These are phyloP conservation scores for Chloroceryle inda DNA, from an alignment of 2,797 vertebrate genomes.

Conservation along the genomic window DNA sequence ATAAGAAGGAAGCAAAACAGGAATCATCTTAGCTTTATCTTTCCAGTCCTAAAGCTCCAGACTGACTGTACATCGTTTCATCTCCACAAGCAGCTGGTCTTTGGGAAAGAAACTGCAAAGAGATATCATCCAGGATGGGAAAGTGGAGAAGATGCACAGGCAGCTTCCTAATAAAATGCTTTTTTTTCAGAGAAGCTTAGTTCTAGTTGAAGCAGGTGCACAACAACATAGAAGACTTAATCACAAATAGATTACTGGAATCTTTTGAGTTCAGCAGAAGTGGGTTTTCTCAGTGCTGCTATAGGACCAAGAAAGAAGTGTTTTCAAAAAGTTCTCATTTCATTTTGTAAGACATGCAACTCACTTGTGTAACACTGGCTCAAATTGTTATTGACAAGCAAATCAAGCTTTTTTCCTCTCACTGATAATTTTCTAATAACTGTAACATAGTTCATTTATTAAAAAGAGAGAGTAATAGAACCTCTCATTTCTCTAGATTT, in stretches of 20 bases:
- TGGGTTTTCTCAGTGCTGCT: neutral
- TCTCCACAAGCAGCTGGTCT: neutral
- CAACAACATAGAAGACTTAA: neutral
- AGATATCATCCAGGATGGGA: neutral
- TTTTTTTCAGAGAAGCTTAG: neutral
- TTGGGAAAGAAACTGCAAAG: neutral
- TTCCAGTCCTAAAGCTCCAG: neutral
- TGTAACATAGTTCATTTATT: neutral
- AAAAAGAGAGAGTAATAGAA: neutral
- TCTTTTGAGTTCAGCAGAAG: neutral
- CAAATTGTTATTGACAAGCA: neutral
- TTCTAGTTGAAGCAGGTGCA: accelerated
- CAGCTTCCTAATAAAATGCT: neutral
- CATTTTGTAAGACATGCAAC: neutral
- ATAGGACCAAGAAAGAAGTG: neutral
- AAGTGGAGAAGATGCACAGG: neutral
- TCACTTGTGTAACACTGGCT: neutral
- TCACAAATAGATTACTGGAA: neutral
- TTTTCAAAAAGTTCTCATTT: neutral
- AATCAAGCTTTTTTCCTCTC: neutral
- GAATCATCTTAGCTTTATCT: neutral
- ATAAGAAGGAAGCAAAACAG: neutral
- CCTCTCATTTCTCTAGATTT: neutral
- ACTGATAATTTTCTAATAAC: neutral
- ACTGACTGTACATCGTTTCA: neutral